phyloP scores from a whole-genome alignment of 2,113 vertebrate genomes.

The Carassius auratus region DNA sequence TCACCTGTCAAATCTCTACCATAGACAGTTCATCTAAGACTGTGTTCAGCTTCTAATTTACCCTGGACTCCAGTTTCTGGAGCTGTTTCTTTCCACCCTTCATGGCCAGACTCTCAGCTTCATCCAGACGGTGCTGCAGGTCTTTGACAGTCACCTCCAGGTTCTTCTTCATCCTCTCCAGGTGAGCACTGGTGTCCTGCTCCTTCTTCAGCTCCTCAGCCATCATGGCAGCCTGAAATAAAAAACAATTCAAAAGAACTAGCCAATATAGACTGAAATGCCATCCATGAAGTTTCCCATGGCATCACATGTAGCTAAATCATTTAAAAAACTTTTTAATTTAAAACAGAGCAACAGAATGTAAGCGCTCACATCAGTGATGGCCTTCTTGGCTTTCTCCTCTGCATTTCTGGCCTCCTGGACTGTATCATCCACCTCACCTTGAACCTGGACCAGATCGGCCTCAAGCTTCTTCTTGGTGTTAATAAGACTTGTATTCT shows the following conservation, averaged over 20 bases:
- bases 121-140: conserved; percentile 76
- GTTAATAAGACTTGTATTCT: conserved; percentile 54
- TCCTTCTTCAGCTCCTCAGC: conserved; percentile 89
- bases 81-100: conserved; percentile 52
- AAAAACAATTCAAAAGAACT: no score
- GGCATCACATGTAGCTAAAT: not conserved
- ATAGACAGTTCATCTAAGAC: not conserved
- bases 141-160: conserved; percentile 81
- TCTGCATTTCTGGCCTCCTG: conserved; percentile 50
- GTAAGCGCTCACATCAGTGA: conserved; percentile 49
- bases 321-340: no score
- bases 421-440: conserved; percentile 47
- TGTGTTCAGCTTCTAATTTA: not conserved
- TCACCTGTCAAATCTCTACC: not conserved
- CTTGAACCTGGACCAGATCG: conserved; percentile 48
- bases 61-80: conserved; percentile 49
- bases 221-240: conserved; percentile 83
- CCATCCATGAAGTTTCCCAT: not conserved
- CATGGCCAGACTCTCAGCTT: conserved; percentile 40
- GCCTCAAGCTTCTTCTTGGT: conserved; percentile 46
- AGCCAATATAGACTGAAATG: not conserved
- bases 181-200: conserved; percentile 85
- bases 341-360: no score
- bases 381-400: conserved; percentile 54
- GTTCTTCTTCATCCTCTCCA: conserved; percentile 85